These are phyloP conservation scores for Rhadinocentrus ornatus DNA, from an alignment of 2,797 vertebrate genomes.

Conservation along the genomic window DNA sequence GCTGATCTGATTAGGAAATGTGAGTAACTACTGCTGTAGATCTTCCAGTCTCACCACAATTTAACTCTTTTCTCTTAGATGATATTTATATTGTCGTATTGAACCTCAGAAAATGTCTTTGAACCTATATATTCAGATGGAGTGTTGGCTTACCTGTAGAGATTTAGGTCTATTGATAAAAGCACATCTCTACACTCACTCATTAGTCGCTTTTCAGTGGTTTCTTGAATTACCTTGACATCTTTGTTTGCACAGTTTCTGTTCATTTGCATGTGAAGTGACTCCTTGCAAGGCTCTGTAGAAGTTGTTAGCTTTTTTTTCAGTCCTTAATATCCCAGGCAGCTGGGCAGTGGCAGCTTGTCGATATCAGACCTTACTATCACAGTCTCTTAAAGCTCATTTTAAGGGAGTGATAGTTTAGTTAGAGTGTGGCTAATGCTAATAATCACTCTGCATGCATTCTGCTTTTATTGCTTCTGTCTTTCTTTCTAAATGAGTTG, in stretches of 20 bases:
- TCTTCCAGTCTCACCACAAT: background rate
- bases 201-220: constrained; percentile 34
- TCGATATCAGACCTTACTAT: constrained; percentile 70
- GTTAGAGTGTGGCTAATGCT: constrained; percentile 63
- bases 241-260: constrained; percentile 51
- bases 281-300: constrained; percentile 41
- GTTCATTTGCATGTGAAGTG: constrained; percentile 64
- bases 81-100: background rate
- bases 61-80: constrained; percentile 4
- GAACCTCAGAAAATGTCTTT: background rate
- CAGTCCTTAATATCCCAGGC: constrained; percentile 57
- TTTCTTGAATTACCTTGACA: constrained; percentile 32
- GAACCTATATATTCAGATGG: background rate
- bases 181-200: constrained; percentile 21
- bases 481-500: constrained; percentile 4
- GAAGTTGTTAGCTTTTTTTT: constrained; percentile 47
- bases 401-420: constrained; percentile 63
- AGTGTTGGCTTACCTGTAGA: constrained; percentile 2
- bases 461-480: constrained; percentile 10
- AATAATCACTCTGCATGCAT: constrained; percentile 67
- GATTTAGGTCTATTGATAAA: constrained; percentile 14
- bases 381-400: constrained; percentile 60
- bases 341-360: constrained; percentile 59
- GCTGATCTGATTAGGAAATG: background rate
- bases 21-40: background rate